phyloP scores from a whole-genome alignment of 35 echinoderm and acorn worm genomes.

The Eucidaris tribuloides region DNA sequence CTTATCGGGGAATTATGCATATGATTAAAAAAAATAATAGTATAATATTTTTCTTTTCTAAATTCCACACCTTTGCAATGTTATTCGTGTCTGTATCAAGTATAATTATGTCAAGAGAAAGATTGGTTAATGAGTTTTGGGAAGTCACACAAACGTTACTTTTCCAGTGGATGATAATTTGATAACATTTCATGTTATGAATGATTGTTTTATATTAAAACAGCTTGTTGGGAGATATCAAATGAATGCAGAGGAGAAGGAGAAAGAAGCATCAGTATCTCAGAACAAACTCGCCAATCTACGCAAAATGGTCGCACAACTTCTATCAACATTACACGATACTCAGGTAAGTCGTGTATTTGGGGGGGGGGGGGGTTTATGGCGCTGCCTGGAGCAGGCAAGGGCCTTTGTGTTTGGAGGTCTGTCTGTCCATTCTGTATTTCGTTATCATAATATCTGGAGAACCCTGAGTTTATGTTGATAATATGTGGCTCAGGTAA shows the following conservation, averaged over 20 bases:
- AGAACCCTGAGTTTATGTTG: too few species aligned
- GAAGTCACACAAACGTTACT: neutral
- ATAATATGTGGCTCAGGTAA: too few species aligned
- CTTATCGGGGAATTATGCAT: too few species aligned
- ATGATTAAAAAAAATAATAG: neutral
- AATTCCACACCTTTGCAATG: neutral
- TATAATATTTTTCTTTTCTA: neutral
- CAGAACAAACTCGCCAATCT: constrained; percentile 52
- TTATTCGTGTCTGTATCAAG: neutral
- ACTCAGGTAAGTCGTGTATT: constrained; percentile 7
- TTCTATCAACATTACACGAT: constrained; percentile 25
- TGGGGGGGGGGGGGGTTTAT: too few species aligned
- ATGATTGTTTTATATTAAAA: neutral
- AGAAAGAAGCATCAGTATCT: constrained; percentile 40
- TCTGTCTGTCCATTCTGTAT: too few species aligned
- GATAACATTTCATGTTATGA: neutral
- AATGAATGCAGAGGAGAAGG: constrained; percentile 57
- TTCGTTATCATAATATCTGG: too few species aligned
- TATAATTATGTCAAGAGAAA: neutral
- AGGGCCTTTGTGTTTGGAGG: too few species aligned
- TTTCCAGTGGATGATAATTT: neutral
- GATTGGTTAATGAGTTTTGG: neutral
- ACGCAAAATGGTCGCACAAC: constrained; percentile 59
- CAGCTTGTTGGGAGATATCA: constrained; percentile 79
- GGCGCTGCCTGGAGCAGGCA: too few species aligned